Evolutionary conservation across 2,113 vertebrate genomes (phyloP), one percentile per base, ranked within the genome.

Genomic region (Polypterus senegalus): DNA sequence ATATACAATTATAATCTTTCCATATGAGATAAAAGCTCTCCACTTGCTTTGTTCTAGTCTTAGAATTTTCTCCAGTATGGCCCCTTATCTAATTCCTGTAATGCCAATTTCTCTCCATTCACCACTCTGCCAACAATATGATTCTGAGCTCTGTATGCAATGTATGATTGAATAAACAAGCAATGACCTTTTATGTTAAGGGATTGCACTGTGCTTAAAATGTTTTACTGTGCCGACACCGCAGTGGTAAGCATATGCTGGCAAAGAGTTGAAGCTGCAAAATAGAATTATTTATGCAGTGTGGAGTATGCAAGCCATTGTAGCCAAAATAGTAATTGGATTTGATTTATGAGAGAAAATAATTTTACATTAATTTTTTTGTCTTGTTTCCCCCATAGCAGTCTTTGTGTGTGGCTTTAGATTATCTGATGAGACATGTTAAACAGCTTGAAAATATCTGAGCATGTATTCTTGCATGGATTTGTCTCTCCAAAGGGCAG

Each of bases 281-380:
- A 45, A 47, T 2, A 46, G 3, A 7, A 10, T 53, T 54, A 53
- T n/a, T 54, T 51, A 47, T 44, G 52, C 9, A 5, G 49, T 44
- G 44, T 52, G 48, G 49, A 45, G 52, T 61, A 51, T 46, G 49
- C 49, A 4, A 6, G 9, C 49, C 10, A 45, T 54, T 54, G 51
- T 47, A n/a, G 44, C 51, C 61, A 47, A 46, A 47, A 10, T 52
- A 47, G 63, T 68, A 71, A 75, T 71, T 69, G 49, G 61, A 67
- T 72, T 70, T 74, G 65, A 71, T 60, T 66, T 59, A 49, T 52
- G 58, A 61, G 62, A 66, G 65, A 63, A 63, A 48, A 63, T 27
- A 52, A 65, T 69, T 65, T 70, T 54, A 49, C 64, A 64, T 54
- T 66, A 59, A 27, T 27, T 67, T 48, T 58, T 11, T 7, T 55